phyloP scores from a whole-genome alignment of 2,797 vertebrate genomes.

The Hyperoplus lanceolatus region DNA sequence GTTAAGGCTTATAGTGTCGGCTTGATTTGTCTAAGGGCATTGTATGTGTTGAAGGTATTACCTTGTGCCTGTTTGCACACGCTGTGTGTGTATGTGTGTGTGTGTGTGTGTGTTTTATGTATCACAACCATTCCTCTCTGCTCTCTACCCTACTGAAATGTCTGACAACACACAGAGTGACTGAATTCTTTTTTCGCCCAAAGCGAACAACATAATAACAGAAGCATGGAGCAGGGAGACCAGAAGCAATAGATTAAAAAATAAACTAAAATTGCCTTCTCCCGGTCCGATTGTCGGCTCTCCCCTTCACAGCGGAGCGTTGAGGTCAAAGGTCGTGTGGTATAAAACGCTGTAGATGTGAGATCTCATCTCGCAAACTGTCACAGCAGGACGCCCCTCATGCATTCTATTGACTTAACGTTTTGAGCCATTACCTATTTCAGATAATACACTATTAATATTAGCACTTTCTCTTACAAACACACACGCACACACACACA shows the following conservation, averaged over 20 bases:
- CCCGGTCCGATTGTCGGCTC: not conserved
- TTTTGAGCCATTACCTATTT: not conserved
- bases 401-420: not conserved
- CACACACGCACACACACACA: not conserved
- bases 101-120: not conserved
- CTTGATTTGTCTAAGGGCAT: too few relatives aligned
- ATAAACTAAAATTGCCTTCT: slow-evolving; percentile 10
- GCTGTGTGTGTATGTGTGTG: not conserved
- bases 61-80: too few relatives aligned
- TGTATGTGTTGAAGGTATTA: too few relatives aligned
- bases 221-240: not conserved
- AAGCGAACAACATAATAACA: slow-evolving; percentile 6
- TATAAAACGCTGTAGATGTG: not conserved
- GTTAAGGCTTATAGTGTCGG: not conserved
- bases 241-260: slow-evolving; percentile 14
- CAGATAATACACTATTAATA: not conserved
- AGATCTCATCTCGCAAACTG: not conserved
- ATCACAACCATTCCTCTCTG: slow-evolving; percentile 8
- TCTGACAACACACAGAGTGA: slow-evolving; percentile 36
- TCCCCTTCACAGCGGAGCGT: slow-evolving; percentile 1
- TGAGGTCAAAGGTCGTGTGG: slow-evolving; percentile 27
- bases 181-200: slow-evolving; percentile 15
- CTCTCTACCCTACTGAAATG: slow-evolving; percentile 18
- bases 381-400: not conserved
- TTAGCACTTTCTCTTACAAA: too few relatives aligned